Percentiles rank a stretch among this genome's conserved stretches.
Evolutionary conservation across 2,797 vertebrate species (phyloP).

Genomic region (Pteronotus mesoamericanus): DNA sequence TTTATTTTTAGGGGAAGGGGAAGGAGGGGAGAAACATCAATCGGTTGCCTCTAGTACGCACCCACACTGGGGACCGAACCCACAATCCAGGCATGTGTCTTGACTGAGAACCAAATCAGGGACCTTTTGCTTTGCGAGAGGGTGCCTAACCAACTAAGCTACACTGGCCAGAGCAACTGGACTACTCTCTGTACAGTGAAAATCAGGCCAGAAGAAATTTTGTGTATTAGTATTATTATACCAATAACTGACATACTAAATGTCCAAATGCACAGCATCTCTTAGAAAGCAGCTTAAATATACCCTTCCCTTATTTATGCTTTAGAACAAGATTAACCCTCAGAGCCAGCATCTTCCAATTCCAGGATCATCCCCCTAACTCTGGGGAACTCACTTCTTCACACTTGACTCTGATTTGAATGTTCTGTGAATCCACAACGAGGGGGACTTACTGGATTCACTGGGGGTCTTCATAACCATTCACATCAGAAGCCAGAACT

Average conservation of each 20-base stretch:
- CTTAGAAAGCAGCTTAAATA: not conserved
- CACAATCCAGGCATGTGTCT: not conserved
- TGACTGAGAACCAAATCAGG: not conserved
- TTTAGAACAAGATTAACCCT: not conserved
- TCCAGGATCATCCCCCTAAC: not conserved
- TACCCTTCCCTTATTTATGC: not conserved
- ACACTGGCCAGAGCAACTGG: not conserved
- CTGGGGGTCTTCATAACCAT: not conserved
- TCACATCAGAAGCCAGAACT: not conserved
- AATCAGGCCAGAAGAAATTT: slow-evolving; percentile 1
- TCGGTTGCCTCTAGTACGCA: not conserved
- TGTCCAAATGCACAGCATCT: not conserved
- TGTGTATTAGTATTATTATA: not conserved
- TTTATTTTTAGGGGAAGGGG: no score
- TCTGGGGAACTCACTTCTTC: not conserved
- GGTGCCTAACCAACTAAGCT: not conserved
- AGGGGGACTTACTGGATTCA: not conserved
- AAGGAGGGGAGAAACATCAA: not conserved
- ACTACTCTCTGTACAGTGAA: not conserved
- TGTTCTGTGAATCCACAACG: not conserved
- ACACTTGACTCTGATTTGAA: not conserved
- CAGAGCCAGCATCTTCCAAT: not conserved
- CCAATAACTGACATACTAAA: not conserved
- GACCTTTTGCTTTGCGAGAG: not conserved
- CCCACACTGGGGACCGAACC: not conserved